Conservation (phyloP, 2,797 vertebrate species). For the Gadopsis marmoratus region DNA sequence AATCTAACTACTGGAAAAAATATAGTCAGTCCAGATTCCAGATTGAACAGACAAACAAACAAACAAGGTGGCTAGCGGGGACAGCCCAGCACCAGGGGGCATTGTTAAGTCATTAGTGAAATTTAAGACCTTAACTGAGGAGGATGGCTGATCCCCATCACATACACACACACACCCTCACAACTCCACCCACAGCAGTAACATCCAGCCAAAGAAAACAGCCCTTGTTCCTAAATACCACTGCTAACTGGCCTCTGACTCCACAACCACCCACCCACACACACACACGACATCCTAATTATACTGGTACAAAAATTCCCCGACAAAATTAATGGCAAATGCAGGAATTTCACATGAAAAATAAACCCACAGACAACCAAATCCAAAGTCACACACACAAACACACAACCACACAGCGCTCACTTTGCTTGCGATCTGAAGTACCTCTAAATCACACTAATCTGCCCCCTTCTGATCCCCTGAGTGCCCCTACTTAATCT, state of each 20-base stretch:
- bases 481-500: slow-evolving; percentile 75
- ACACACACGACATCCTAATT: slow-evolving; percentile 44
- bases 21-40: slow-evolving; percentile 64
- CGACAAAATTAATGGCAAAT: slow-evolving; percentile 46
- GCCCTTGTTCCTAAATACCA: slow-evolving; percentile 69
- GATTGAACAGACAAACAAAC: slow-evolving; percentile 79
- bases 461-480: slow-evolving; percentile 71
- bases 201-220: slow-evolving; percentile 77
- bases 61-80: slow-evolving; percentile 71
- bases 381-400: slow-evolving; percentile 21
- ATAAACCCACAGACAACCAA: slow-evolving; percentile 25
- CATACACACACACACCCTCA: slow-evolving; percentile 10
- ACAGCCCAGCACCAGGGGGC: slow-evolving; percentile 77
- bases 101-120: slow-evolving; percentile 87
- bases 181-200: slow-evolving; percentile 61
- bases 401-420: slow-evolving; percentile 21
- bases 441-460: slow-evolving; percentile 75
- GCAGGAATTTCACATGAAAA: slow-evolving; percentile 45
- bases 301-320: slow-evolving; percentile 40
- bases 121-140: slow-evolving; percentile 78
- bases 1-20: slow-evolving; percentile 57
- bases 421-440: slow-evolving; percentile 53
- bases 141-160: slow-evolving; percentile 53
- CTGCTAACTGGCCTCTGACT: slow-evolving; percentile 72
- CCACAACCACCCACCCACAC: slow-evolving; percentile 35